Evolutionary conservation across 2,888 invertebrate genomes (phyloP), one percentile per base, ranked within the genome.

Genomic region (Pterobdella sp.): DNA sequence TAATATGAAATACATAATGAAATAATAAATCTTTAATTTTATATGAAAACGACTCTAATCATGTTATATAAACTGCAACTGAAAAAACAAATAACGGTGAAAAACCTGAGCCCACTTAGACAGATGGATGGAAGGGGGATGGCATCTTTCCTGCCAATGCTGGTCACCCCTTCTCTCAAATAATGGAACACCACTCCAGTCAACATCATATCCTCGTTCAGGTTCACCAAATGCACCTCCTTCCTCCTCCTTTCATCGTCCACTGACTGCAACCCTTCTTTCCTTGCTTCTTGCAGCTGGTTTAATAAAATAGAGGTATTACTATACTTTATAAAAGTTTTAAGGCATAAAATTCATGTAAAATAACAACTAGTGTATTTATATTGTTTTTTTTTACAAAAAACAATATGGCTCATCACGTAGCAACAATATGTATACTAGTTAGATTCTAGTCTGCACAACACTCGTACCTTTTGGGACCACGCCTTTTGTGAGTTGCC

Each of bases 201-300:
- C 72, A 84, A 77, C 81, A 84, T 81, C 4, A 83, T 83, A 76
- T 84, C 84, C 76, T 84, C 84, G 73, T 84, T 84, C 42, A 84
- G 77, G 76, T 84, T 84, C 72, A 81, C 76, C 49, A 84, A 75
- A 75, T 84, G 81, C 29, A 81, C 79, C 37, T 80, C 79, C 31
- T 77, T 80, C 42, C 76, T 76, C 18, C 79, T 76, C 14, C 76
- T 74, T 26, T 63, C 70, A 7, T 74, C 65, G 34, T 74, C 69
- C n/a, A 37, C 72, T 22, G 56, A 18, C 3, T 68, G 60, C 31
- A 67, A 35, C 37, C 67, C 35, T 37, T 73, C 71, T 18, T 68
- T 66, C n/a, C 72, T 29, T 7, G 74, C 70, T 32, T 65, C 22
- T 32, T 73, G 42, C 73, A 75, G 49, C 73, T 73, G 60, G n/a